phyloP scores from a whole-genome alignment of 2,888 invertebrate species.

The Harpalus rubripes region DNA sequence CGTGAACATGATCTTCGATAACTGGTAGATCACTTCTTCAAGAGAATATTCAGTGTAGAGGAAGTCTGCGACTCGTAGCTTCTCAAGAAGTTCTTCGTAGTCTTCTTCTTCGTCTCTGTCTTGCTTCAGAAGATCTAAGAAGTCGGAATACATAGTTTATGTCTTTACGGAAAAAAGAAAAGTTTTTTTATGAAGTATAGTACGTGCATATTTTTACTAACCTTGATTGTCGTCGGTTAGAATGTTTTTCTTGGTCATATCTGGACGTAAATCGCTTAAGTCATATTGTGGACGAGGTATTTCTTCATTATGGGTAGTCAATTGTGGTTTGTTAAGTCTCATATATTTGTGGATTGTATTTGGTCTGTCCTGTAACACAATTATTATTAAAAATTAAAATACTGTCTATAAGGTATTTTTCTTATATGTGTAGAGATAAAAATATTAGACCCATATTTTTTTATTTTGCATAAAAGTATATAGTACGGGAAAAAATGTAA shows the following conservation, averaged over 20 bases:
- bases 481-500: no score
- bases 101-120: conserved; percentile 75
- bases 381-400: neutral
- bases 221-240: conserved; percentile 50
- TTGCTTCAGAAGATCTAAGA: conserved; percentile 30
- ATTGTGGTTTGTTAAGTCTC: conserved; percentile 58
- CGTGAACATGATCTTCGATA: conserved; percentile 90
- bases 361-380: conserved; percentile 67
- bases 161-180: no score
- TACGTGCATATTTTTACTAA: conserved; percentile 1
- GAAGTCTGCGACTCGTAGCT: conserved; percentile 84
- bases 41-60: conserved; percentile 87
- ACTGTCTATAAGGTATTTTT: neutral
- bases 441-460: no score
- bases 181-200: no score
- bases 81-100: conserved; percentile 85
- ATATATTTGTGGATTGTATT: conserved; percentile 68
- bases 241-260: conserved; percentile 76
- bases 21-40: conserved; percentile 89
- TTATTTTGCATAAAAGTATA: no score
- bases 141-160: neutral
- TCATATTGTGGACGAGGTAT: conserved; percentile 66
- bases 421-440: no score
- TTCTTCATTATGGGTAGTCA: conserved; percentile 46
- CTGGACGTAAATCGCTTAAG: conserved; percentile 76